phyloP scores from a whole-genome alignment of 2,113 vertebrate species.

The Ahaetulla prasina region DNA sequence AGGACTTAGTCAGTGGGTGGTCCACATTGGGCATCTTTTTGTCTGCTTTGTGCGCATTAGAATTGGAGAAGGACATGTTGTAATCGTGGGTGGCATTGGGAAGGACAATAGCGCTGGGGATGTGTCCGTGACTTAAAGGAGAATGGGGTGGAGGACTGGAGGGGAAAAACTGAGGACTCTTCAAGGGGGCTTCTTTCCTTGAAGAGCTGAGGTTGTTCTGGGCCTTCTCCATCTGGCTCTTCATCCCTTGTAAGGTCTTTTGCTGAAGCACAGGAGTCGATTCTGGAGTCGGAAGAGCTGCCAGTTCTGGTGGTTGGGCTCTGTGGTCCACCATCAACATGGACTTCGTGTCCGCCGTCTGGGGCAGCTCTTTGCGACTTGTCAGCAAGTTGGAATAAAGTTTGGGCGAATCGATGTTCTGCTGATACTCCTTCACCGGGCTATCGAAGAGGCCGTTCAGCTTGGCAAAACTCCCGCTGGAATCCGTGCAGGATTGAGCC shows the following conservation, averaged over 20 bases:
- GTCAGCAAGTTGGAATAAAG: slow-evolving; percentile 90
- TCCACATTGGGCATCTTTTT: slow-evolving; percentile 82
- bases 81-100: slow-evolving; percentile 95
- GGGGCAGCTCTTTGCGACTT: slow-evolving; percentile 83
- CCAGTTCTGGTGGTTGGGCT: slow-evolving; percentile 89
- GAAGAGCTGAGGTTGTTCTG: slow-evolving; percentile 77
- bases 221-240: slow-evolving; percentile 85
- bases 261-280: slow-evolving; percentile 95
- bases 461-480: slow-evolving; percentile 91
- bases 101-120: slow-evolving; percentile 94
- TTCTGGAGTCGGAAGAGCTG: slow-evolving; percentile 92
- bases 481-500: slow-evolving; percentile 89
- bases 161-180: slow-evolving; percentile 86
- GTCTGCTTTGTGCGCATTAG: slow-evolving; percentile 83
- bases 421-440: slow-evolving; percentile 93
- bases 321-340: slow-evolving; percentile 85
- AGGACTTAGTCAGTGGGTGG: slow-evolving; percentile 74
- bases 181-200: slow-evolving; percentile 81
- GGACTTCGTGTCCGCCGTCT: slow-evolving; percentile 81
- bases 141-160: slow-evolving; percentile 86
- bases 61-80: slow-evolving; percentile 78
- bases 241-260: slow-evolving; percentile 88
- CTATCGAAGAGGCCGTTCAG: slow-evolving; percentile 94
- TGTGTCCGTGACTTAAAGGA: slow-evolving; percentile 84
- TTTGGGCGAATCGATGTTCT: slow-evolving; percentile 89